Evolutionary conservation across 2,888 invertebrate genomes (phyloP).

Genomic region (Aspidapion aeneum): DNA sequence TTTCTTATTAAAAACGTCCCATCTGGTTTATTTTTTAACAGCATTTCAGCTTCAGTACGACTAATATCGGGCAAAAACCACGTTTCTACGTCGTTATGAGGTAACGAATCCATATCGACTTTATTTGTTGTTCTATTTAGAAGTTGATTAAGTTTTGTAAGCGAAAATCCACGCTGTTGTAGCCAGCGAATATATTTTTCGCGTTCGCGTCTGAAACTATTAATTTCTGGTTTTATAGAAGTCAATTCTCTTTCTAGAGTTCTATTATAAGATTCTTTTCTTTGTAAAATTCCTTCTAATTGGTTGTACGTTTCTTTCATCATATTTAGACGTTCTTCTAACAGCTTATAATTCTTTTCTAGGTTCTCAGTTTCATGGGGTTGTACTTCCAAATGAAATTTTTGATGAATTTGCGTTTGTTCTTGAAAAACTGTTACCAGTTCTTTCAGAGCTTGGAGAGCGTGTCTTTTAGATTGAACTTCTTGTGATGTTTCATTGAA

Average conservation of each 20-base stretch:
- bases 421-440: constrained; percentile 86
- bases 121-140: constrained; percentile 42
- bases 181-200: constrained; percentile 83
- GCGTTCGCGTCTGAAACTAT: constrained; percentile 71
- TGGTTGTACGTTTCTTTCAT: constrained; percentile 74
- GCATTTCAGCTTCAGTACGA: constrained; percentile 72
- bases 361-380: constrained; percentile 80
- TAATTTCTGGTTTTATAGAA: constrained; percentile 82
- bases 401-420: constrained; percentile 75
- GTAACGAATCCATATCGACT: constrained; percentile 54
- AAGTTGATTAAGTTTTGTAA: constrained; percentile 66
- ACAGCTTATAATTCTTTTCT: constrained; percentile 71
- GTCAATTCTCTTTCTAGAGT: constrained; percentile 86
- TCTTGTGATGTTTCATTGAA: constrained; percentile 76
- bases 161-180: constrained; percentile 69
- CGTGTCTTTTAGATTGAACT: constrained; percentile 78
- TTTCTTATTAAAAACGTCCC: constrained; percentile 95
- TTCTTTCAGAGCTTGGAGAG: constrained; percentile 84
- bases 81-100: constrained; percentile 69
- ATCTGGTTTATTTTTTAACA: constrained; percentile 71
- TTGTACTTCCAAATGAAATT: constrained; percentile 74
- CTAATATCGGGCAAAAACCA: constrained; percentile 79
- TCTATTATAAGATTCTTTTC: constrained; percentile 74
- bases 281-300: constrained; percentile 74
- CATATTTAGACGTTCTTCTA: constrained; percentile 67